Evolutionary conservation across 2,888 invertebrate species (phyloP).

Genomic region (Polyommatus iphigenia): DNA sequence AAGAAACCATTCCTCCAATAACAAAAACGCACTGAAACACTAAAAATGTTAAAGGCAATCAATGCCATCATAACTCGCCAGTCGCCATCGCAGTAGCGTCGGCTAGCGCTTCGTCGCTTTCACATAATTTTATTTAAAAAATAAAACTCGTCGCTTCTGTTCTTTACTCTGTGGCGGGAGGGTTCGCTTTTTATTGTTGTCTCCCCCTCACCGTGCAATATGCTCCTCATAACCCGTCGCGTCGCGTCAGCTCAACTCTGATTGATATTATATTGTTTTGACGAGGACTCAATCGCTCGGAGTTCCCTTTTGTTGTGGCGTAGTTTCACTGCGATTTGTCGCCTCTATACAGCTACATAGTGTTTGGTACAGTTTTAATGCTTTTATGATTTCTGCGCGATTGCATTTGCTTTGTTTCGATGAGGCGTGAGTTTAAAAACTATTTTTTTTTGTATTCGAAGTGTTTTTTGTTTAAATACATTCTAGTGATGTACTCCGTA

Average conservation of each 20-base stretch:
- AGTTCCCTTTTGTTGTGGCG: constrained; percentile 13
- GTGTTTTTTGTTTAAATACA: background rate
- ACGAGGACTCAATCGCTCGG: constrained; percentile 39
- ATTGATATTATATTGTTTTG: constrained; percentile 57
- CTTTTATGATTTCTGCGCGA: constrained; percentile 17
- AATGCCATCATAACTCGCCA: too few relatives aligned
- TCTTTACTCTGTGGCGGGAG: constrained; percentile 44
- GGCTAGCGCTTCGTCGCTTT: background rate
- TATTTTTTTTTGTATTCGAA: background rate
- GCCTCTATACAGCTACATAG: background rate
- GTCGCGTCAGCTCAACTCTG: constrained; percentile 47
- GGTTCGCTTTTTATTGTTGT: constrained; percentile 55
- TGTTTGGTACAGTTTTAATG: background rate
- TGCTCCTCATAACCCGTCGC: constrained; percentile 56
- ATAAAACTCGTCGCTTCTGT: background rate
- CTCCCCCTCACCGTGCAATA: constrained; percentile 53
- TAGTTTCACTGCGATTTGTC: background rate
- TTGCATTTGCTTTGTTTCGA: background rate
- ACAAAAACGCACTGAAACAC: too few relatives aligned
- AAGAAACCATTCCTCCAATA: too few relatives aligned
- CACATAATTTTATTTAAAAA: background rate
- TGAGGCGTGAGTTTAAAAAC: background rate
- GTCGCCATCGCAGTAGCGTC: too few relatives aligned
- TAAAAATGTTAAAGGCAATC: too few relatives aligned
- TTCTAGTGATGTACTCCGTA: background rate